Conservation (phyloP, 2,113 vertebrate species). For the Hassar affinis region DNA sequence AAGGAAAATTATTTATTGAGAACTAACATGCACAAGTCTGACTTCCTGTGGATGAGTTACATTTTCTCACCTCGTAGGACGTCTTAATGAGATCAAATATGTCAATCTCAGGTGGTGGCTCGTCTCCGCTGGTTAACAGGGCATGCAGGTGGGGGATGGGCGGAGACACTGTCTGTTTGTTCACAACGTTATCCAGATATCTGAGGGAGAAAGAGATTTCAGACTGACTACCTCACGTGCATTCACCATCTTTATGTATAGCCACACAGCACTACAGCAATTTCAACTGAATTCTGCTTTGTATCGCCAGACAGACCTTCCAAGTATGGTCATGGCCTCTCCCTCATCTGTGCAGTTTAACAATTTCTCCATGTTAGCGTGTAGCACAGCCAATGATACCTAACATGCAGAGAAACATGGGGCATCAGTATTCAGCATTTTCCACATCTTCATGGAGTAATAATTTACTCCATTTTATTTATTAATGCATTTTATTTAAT, state of each 20-base stretch:
- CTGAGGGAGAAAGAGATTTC: conserved; percentile 60
- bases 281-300: not conserved
- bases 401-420: conserved; percentile 37
- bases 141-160: conserved; percentile 91
- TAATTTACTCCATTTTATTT: not conserved
- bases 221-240: not conserved
- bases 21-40: not conserved
- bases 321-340: conserved; percentile 96
- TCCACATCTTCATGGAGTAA: not conserved
- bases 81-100: conserved; percentile 90
- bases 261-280: too few relatives aligned
- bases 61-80: conserved; percentile 84
- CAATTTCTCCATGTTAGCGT: conserved; percentile 88
- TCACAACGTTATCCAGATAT: conserved; percentile 93
- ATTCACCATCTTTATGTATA: not conserved
- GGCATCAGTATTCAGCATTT: not conserved
- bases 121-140: conserved; percentile 84
- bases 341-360: conserved; percentile 89
- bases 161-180: conserved; percentile 84
- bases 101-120: conserved; percentile 83
- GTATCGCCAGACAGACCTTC: conserved; percentile 76
- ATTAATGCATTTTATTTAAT: not conserved
- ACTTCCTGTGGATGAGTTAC: not conserved
- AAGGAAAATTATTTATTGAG: not conserved
- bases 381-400: conserved; percentile 90